Conservation (phyloP, 1,140 invertebrate species). For the Goniozus legneri region DNA sequence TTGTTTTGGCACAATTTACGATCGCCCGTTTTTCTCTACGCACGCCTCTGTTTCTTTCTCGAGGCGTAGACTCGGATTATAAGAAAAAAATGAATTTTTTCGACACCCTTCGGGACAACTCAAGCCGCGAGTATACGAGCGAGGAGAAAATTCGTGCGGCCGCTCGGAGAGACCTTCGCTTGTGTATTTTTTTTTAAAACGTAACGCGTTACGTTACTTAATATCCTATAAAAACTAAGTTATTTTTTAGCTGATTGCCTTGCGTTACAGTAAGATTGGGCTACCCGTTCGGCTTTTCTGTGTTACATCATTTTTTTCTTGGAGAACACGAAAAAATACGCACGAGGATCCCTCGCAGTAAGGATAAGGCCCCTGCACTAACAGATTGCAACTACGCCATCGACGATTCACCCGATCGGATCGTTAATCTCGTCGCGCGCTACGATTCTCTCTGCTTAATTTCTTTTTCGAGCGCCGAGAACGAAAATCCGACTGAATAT, state of each 20-base stretch:
- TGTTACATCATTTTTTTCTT: constrained; percentile 4
- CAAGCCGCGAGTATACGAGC: constrained; percentile 42
- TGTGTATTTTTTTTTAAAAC: constrained; percentile 18
- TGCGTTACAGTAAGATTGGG: constrained; percentile 49
- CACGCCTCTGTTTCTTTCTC: no score
- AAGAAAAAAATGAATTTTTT: no score
- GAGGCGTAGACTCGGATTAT: no score
- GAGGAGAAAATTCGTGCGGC: constrained; percentile 33
- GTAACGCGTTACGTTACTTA: constrained; percentile 29
- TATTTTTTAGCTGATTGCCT: constrained; percentile 56
- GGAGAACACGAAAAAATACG: constrained; percentile 8
- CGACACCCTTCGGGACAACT: no score
- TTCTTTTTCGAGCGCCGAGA: not conserved
- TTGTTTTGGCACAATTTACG: constrained; percentile 29
- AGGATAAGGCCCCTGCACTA: constrained; percentile 56
- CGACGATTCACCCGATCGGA: constrained; percentile 33
- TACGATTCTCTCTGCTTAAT: constrained; percentile 13
- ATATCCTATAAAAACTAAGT: constrained; percentile 57
- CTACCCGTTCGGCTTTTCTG: constrained; percentile 1
- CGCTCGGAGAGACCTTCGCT: constrained; percentile 26
- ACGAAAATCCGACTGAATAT: no score
- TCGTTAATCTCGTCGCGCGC: not conserved
- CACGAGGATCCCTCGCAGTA: constrained; percentile 43
- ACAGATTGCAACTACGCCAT: constrained; percentile 54
- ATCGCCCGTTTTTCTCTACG: no score